Evolutionary conservation across 2,797 vertebrate genomes (phyloP).

Genomic region (Sebastes trivittatus): DNA sequence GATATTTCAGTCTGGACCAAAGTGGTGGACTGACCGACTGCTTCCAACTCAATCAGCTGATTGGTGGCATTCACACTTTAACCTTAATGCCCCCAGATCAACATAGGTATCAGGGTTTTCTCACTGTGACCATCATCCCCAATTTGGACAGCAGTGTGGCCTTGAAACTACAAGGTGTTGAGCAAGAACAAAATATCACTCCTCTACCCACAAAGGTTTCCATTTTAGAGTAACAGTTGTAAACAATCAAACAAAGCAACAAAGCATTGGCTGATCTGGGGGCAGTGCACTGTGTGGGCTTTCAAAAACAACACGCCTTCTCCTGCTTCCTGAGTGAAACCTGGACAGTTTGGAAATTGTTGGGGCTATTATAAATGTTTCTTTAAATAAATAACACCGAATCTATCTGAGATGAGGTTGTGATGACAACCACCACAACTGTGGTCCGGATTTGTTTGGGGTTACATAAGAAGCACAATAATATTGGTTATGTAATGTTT

Average conservation of each 20-base stretch:
- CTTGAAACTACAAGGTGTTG: not conserved
- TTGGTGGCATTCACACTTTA: not conserved
- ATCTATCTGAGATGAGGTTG: not conserved
- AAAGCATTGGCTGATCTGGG: slow-evolving; percentile 29
- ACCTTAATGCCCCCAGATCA: not conserved
- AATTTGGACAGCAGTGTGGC: not conserved
- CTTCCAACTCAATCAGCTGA: not conserved
- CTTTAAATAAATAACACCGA: slow-evolving; percentile 38
- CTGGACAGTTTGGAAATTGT: slow-evolving; percentile 26
- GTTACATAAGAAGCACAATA: not conserved
- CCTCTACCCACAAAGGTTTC: not conserved
- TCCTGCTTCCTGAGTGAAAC: slow-evolving; percentile 35
- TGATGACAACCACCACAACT: not conserved
- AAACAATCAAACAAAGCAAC: slow-evolving; percentile 36
- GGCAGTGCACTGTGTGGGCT: slow-evolving; percentile 51
- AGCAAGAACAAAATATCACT: not conserved
- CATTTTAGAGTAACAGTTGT: not conserved
- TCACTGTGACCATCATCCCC: not conserved
- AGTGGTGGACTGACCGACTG: not conserved
- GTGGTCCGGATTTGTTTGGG: not conserved
- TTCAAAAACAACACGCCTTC: slow-evolving; percentile 53
- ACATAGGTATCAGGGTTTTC: not conserved
- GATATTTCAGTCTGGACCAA: not conserved
- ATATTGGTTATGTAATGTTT: not conserved
- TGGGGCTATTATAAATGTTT: slow-evolving; percentile 11